These are phyloP conservation scores for Oxyteleia sp. DNA, from an alignment of 2,888 invertebrate genomes.

Conservation along the genomic window DNA sequence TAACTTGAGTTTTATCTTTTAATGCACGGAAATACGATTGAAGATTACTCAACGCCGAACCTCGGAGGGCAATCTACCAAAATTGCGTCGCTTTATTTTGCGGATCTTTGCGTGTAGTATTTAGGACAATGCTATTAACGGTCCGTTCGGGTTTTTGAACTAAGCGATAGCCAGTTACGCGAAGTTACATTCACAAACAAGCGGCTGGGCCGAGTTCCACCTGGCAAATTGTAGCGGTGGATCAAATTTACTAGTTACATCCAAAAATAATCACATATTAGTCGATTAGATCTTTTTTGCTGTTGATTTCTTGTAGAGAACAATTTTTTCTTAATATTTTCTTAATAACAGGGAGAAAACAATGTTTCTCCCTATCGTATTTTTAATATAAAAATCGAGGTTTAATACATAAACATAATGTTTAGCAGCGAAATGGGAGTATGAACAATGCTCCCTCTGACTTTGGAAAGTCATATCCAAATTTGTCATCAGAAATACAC, in stretches of 20 bases:
- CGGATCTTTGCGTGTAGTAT: conserved; percentile 45
- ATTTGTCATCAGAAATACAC: no score
- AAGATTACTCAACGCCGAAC: conserved; percentile 36
- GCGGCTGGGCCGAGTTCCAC: conserved; percentile 44
- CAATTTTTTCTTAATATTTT: no score
- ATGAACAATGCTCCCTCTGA: no score
- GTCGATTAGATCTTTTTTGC: conserved; percentile 8
- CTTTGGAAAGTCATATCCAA: no score
- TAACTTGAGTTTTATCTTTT: conserved; percentile 37
- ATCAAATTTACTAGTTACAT: conserved; percentile 41
- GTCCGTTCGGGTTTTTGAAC: conserved; percentile 63
- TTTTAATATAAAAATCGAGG: no score
- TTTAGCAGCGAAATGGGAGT: no score
- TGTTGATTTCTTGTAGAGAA: background rate
- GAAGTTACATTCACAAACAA: conserved; percentile 59
- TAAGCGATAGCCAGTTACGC: conserved; percentile 50
- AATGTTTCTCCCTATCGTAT: no score
- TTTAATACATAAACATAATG: no score
- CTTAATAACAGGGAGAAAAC: no score
- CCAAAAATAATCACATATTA: conserved; percentile 42
- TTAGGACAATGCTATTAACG: conserved; percentile 70
- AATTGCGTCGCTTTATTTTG: conserved; percentile 61
- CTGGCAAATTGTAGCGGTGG: conserved; percentile 50
- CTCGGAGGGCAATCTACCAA: conserved; percentile 55
- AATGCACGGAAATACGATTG: conserved; percentile 29